phyloP scores from a whole-genome alignment of 2,113 vertebrate genomes.

The Melanotaenia duboulayi region DNA sequence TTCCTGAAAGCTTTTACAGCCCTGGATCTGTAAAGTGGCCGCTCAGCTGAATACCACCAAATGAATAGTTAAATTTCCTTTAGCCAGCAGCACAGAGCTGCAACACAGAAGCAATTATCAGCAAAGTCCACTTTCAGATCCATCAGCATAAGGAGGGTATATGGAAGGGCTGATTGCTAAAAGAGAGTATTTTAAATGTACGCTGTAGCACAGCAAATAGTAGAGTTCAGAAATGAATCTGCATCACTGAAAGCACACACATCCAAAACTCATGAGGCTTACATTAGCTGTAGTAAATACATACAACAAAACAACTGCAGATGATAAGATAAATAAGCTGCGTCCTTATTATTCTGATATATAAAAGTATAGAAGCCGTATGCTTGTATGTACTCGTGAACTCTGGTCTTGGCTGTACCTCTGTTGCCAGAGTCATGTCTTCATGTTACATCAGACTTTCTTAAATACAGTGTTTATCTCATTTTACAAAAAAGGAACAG shows the following conservation, averaged over 20 bases:
- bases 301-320: background rate
- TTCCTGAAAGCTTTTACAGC: constrained; percentile 49
- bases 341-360: background rate
- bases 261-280: background rate
- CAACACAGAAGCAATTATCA: constrained; percentile 54
- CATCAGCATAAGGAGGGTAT: constrained; percentile 15
- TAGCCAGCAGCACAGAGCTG: constrained; percentile 48
- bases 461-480: constrained; percentile 7
- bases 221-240: constrained; percentile 1
- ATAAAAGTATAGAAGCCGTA: background rate
- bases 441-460: background rate
- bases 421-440: background rate
- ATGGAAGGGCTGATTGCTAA: constrained; percentile 25
- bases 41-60: constrained; percentile 51
- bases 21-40: constrained; percentile 47
- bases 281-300: background rate
- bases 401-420: background rate
- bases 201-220: constrained; percentile 5
- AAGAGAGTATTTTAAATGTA: constrained; percentile 15
- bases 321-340: background rate
- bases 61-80: constrained; percentile 32
- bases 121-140: constrained; percentile 25
- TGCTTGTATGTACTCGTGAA: background rate
- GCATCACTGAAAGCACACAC: constrained; percentile 3
- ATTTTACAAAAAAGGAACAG: background rate